Evolutionary conservation across 2,888 invertebrate species (phyloP).

Genomic region (Macroteleia sp.): DNA sequence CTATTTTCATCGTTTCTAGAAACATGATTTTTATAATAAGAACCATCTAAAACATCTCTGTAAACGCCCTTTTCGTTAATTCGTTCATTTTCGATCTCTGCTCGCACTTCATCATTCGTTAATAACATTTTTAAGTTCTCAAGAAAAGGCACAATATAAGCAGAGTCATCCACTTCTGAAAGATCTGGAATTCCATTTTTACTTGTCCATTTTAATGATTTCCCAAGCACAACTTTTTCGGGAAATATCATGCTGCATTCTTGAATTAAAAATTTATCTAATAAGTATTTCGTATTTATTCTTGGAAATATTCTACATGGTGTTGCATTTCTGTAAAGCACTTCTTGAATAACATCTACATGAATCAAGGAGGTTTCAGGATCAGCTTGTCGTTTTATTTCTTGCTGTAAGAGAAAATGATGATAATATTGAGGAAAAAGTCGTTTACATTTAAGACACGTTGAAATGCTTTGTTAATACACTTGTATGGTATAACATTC

Average conservation of each 20-base stretch:
- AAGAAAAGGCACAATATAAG: slow-evolving; percentile 60
- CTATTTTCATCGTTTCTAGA: not conserved
- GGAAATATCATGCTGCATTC: slow-evolving; percentile 3
- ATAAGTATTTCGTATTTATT: not conserved
- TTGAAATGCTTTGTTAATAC: too few species aligned
- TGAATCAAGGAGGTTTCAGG: not conserved
- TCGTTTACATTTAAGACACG: too few species aligned
- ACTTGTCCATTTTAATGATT: not conserved
- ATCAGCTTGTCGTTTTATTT: too few species aligned
- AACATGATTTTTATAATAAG: not conserved
- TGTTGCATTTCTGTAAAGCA: not conserved
- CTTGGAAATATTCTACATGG: not conserved
- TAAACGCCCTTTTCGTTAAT: not conserved
- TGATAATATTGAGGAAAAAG: too few species aligned
- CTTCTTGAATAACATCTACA: not conserved
- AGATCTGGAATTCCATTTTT: not conserved
- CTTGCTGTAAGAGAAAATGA: too few species aligned
- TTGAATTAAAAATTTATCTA: slow-evolving; percentile 12
- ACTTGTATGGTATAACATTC: too few species aligned
- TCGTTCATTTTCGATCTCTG: slow-evolving; percentile 24
- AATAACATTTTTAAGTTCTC: slow-evolving; percentile 1
- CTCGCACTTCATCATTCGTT: not conserved
- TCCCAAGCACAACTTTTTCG: not conserved
- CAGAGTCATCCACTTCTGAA: not conserved
- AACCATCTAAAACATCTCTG: not conserved